Percentiles rank a stretch among this genome's conserved stretches.
These are phyloP conservation scores for Drosophila bocqueti DNA, from an alignment of 1,140 invertebrate species.

Conservation along the genomic window DNA sequence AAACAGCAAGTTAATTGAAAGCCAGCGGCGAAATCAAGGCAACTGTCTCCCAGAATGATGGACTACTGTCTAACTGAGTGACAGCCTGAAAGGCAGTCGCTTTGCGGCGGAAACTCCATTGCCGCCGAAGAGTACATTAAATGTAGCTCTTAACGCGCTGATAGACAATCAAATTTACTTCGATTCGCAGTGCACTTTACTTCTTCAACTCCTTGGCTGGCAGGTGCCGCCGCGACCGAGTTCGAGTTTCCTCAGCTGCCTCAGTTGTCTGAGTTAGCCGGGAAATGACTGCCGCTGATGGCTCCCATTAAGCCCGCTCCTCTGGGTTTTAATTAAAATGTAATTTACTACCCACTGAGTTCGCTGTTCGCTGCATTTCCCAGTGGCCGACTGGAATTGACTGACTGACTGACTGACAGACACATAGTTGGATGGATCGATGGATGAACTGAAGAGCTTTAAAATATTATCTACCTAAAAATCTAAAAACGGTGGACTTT, in stretches of 20 bases:
- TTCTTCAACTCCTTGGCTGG: conserved; percentile 22
- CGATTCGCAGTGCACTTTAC: conserved; percentile 38
- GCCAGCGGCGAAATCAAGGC: conserved; percentile 34
- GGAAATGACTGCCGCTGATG: conserved; percentile 58
- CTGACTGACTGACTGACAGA: conserved; percentile 43
- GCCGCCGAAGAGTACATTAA: conserved; percentile 51
- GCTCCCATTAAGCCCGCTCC: conserved; percentile 57
- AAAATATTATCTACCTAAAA: neutral
- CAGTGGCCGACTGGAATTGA: conserved; percentile 35
- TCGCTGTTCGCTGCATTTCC: conserved; percentile 38
- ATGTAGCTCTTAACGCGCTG: conserved; percentile 53
- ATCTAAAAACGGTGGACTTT: neutral
- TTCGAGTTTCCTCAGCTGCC: conserved; percentile 12
- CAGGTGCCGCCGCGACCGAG: conserved; percentile 24
- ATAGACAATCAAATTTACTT: conserved; percentile 74
- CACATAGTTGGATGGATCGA: conserved; percentile 23
- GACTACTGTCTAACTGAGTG: conserved; percentile 21
- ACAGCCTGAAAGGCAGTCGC: conserved; percentile 18
- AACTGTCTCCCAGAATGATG: conserved; percentile 38
- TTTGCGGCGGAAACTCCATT: conserved; percentile 38
- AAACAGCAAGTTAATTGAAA: conserved; percentile 50
- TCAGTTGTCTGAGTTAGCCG: conserved; percentile 15
- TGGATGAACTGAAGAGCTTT: conserved; percentile 3
- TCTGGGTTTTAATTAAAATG: conserved; percentile 77
- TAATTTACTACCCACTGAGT: conserved; percentile 68